Evolutionary conservation across 1,140 invertebrate genomes (phyloP).

Genomic region (Semibalanus balanoides): DNA sequence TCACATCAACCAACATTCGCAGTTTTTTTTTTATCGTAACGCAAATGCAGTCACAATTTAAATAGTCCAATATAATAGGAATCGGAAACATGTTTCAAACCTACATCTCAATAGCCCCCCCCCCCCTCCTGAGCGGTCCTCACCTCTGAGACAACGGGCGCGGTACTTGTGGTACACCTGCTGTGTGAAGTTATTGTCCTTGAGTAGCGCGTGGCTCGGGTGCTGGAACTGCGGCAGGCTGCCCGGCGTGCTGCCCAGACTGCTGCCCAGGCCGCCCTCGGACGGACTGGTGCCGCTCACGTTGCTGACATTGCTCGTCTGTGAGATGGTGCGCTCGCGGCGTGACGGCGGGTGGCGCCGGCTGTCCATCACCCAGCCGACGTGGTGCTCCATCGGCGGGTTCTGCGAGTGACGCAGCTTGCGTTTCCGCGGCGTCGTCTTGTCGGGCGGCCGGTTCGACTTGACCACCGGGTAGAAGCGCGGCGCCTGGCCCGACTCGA

Average conservation of each 20-base stretch:
- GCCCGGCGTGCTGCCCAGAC: slow-evolving; percentile 39
- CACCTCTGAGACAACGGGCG: slow-evolving; percentile 81
- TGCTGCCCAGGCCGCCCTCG: slow-evolving; percentile 33
- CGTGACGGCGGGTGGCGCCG: slow-evolving; percentile 48
- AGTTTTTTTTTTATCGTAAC: too few species aligned
- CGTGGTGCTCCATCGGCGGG: slow-evolving; percentile 72
- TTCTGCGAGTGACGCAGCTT: slow-evolving; percentile 85
- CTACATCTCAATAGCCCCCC: too few species aligned
- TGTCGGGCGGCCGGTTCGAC: slow-evolving; percentile 40
- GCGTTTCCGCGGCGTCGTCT: slow-evolving; percentile 57
- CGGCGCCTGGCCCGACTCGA: neutral
- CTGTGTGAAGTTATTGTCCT: slow-evolving; percentile 95
- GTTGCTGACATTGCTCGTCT: neutral
- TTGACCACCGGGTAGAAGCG: slow-evolving; percentile 92
- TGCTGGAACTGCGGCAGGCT: slow-evolving; percentile 85
- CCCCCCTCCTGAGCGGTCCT: neutral
- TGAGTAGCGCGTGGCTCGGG: slow-evolving; percentile 85
- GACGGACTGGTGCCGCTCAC: slow-evolving; percentile 47
- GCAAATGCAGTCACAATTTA: too few species aligned
- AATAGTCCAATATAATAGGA: too few species aligned
- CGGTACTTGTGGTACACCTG: slow-evolving; percentile 92
- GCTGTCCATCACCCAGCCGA: slow-evolving; percentile 92
- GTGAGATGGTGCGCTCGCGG: slow-evolving; percentile 1
- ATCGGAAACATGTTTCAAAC: too few species aligned
- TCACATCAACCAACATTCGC: too few species aligned